Base-by-base conservation (phyloP, 2,113 vertebrate species). In the Galbula dea region DNA sequence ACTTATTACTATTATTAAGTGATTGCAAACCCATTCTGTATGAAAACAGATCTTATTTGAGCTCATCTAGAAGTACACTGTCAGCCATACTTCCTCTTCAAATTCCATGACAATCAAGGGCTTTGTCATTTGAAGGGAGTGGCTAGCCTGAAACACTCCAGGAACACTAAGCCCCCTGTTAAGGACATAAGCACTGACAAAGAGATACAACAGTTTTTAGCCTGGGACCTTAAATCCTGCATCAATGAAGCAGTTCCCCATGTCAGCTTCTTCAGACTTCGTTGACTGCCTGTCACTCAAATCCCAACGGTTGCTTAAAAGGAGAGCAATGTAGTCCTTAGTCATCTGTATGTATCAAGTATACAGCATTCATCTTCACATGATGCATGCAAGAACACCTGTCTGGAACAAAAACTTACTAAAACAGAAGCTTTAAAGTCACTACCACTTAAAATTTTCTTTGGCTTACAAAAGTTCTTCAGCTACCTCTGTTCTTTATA, bases 121-220 rank as follows among this genome's bases (percentile, higher is more conserved):
- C 41, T 91, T 75, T 84, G 36, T 83, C 59, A 86, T 74, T 45
- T 69, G 55, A 93, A 68, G 23, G 34, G 85, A 83, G 72, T 67
- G 65, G 67, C 52, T 89, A 83, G 65, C 43, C 51, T 0, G 1
- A 94, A 96, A 91, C 51, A 69, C 46, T 89, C 36, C 27, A 55
- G 93, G 75, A 91, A 77, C 71, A 65, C 54, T 85, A 69, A 85
- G 49, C 74, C n/a, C 46, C 18, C 72, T 69, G 27, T 87, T 86
- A 85, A 83, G 49, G 43, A 80, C 84, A 93, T 79, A 90, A 36
- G 74, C 58, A 75, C 46, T 94, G 82, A 83, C 94, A 92, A 91
- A 93, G 59, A 91, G 20, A 95, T 85, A 41, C 2, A 65, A 86
- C 77, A 73, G 37, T 29, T 95, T 95, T 91, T 77, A 92, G 89